A percentile compares a stretch with the other conserved stretches of the same genome.
Conservation (phyloP, 2,113 vertebrate species). For the Hippoglossus stenolepis region DNA sequence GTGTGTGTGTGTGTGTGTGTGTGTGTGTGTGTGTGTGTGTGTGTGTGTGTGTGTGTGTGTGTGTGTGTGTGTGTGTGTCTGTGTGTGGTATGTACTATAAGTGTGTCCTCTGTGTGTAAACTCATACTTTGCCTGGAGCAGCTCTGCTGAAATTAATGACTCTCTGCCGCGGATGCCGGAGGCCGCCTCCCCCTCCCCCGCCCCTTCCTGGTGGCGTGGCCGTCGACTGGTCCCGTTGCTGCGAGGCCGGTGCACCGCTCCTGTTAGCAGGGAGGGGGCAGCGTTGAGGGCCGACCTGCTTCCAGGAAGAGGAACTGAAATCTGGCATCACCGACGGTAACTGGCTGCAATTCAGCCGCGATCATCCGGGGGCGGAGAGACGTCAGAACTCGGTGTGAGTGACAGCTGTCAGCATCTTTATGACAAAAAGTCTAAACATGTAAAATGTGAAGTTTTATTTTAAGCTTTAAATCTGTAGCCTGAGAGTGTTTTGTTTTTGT, state of each 20-base stretch:
- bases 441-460: too few species aligned
- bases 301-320: too few species aligned
- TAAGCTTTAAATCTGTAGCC: too few species aligned
- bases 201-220: conserved; percentile 2
- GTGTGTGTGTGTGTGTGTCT: neutral
- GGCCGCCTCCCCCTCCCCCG: neutral
- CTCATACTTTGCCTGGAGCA: conserved; percentile 45
- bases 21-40: neutral
- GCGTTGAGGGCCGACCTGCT: too few species aligned
- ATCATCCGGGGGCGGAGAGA: too few species aligned
- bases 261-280: neutral
- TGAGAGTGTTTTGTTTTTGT: too few species aligned
- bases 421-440: too few species aligned
- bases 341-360: too few species aligned
- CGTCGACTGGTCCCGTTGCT: conserved; percentile 10
- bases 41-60: neutral
- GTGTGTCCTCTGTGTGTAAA: conserved; percentile 11
- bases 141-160: conserved; percentile 55
- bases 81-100: neutral
- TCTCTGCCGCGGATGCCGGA: conserved; percentile 15
- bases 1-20: neutral
- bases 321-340: too few species aligned
- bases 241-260: neutral
- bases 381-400: too few species aligned
- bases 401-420: too few species aligned